phyloP scores from a whole-genome alignment of 2,113 vertebrate species.

The Corythoichthys haematopterus region DNA sequence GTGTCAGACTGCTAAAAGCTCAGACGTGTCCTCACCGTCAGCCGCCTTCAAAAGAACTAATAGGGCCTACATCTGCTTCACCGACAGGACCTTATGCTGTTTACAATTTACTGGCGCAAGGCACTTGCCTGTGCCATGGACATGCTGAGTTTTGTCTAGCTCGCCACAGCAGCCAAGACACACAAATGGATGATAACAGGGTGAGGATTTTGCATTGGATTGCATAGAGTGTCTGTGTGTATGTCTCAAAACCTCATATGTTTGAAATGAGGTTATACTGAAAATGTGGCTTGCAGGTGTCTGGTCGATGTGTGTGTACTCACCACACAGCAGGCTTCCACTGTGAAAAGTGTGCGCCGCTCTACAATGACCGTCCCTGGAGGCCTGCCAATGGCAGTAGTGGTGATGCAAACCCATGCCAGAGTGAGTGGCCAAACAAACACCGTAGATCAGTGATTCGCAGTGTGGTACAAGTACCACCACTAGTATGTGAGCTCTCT shows the following conservation, averaged over 20 bases:
- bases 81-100: constrained; percentile 72
- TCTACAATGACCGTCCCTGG: constrained; percentile 84
- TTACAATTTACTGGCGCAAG: constrained; percentile 79
- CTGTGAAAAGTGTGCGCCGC: constrained; percentile 78
- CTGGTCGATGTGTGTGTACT: constrained; percentile 77
- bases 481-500: too few relatives aligned
- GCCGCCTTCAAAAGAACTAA: not conserved
- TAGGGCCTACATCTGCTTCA: constrained; percentile 1
- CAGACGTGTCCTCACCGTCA: constrained; percentile 69
- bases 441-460: too few relatives aligned
- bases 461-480: too few relatives aligned
- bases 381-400: constrained; percentile 83
- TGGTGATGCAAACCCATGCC: constrained; percentile 79
- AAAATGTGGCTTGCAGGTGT: constrained; percentile 70
- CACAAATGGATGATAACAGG: constrained; percentile 26
- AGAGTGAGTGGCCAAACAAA: constrained; percentile 71
- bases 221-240: not conserved
- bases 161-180: constrained; percentile 43
- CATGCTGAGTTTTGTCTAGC: constrained; percentile 80
- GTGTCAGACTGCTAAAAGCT: constrained; percentile 77
- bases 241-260: constrained; percentile 17
- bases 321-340: constrained; percentile 84
- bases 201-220: constrained; percentile 37
- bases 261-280: constrained; percentile 20
- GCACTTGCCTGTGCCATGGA: constrained; percentile 85